A percentile compares a stretch with the other conserved stretches of the same genome.
phyloP scores from a whole-genome alignment of 23 tunicate species.

The Diplosoma virens region DNA sequence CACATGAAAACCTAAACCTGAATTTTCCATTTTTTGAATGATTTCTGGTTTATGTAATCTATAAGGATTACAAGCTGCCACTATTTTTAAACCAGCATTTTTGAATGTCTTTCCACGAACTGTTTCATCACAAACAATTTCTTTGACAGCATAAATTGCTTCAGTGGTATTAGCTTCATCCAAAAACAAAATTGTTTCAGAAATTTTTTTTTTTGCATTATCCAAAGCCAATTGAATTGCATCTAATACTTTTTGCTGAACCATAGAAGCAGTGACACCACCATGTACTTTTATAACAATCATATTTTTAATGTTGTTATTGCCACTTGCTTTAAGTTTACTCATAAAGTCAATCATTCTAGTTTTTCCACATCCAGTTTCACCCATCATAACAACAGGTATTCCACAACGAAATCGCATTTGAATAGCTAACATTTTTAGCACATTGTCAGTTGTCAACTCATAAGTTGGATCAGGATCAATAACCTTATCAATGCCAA shows the following conservation, averaged over 20 bases:
- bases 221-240: slow-evolving; percentile 25
- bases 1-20: slow-evolving; percentile 50
- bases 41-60: slow-evolving; percentile 20
- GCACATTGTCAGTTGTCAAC: slow-evolving; percentile 55
- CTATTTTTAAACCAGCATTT: slow-evolving; percentile 41
- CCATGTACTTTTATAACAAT: slow-evolving; percentile 50
- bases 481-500: slow-evolving; percentile 29
- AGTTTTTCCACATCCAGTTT: slow-evolving; percentile 62
- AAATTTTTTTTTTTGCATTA: neutral
- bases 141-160: slow-evolving; percentile 68
- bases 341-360: slow-evolving; percentile 65
- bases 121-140: slow-evolving; percentile 54
- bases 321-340: slow-evolving; percentile 18
- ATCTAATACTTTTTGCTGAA: slow-evolving; percentile 19
- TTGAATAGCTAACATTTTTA: slow-evolving; percentile 48
- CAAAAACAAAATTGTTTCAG: slow-evolving; percentile 34
- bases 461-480: slow-evolving; percentile 62
- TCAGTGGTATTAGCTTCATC: slow-evolving; percentile 71
- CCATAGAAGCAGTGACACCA: slow-evolving; percentile 37
- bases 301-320: slow-evolving; percentile 16
- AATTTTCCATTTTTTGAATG: slow-evolving; percentile 33
- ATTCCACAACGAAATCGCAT: slow-evolving; percentile 49
- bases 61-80: slow-evolving; percentile 66
- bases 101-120: slow-evolving; percentile 39
- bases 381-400: slow-evolving; percentile 60